A percentile compares a stretch with the other conserved stretches of the same genome.
Conservation (phyloP, 2,888 invertebrate genomes). For the Euplexia lucipara region DNA sequence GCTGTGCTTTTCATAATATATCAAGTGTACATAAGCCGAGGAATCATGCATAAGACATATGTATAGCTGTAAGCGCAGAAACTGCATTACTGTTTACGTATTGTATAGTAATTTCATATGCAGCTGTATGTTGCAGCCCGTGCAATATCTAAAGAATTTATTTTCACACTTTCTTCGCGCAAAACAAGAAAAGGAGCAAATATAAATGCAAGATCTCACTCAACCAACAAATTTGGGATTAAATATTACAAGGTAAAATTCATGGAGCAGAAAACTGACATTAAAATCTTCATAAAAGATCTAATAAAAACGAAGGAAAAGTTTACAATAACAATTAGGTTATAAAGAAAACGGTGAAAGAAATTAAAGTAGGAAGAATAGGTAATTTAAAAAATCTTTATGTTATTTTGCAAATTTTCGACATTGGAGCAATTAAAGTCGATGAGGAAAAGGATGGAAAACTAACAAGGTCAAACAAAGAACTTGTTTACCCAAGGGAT, state of each 20-base stretch:
- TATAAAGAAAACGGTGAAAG: conserved; percentile 1
- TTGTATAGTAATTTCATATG: conserved; percentile 48
- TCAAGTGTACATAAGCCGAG: conserved; percentile 21
- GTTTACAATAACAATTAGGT: conserved; percentile 36
- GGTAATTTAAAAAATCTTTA: too few species aligned
- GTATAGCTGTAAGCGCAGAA: conserved; percentile 31
- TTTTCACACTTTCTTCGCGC: conserved; percentile 12
- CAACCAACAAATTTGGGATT: conserved; percentile 15
- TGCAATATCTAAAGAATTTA: conserved; percentile 27
- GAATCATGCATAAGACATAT: conserved; percentile 35
- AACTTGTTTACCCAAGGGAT: background rate
- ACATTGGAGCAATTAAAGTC: conserved; percentile 13
- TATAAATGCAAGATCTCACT: conserved; percentile 18
- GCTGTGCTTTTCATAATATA: conserved; percentile 12
- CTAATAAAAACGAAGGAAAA: conserved; percentile 23
- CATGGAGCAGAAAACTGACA: conserved; percentile 22
- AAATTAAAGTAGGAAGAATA: too few species aligned
- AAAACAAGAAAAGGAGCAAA: conserved; percentile 7
- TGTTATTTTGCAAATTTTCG: conserved; percentile 36
- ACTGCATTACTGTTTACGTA: conserved; percentile 31
- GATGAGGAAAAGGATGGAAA: conserved; percentile 23
- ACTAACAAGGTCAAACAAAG: conserved; percentile 9
- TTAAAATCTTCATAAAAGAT: conserved; percentile 34
- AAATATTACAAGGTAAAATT: conserved; percentile 33
- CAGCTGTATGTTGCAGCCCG: conserved; percentile 20